These are phyloP conservation scores for Silurus asotus DNA, from an alignment of 2,113 vertebrate genomes.

Conservation along the genomic window DNA sequence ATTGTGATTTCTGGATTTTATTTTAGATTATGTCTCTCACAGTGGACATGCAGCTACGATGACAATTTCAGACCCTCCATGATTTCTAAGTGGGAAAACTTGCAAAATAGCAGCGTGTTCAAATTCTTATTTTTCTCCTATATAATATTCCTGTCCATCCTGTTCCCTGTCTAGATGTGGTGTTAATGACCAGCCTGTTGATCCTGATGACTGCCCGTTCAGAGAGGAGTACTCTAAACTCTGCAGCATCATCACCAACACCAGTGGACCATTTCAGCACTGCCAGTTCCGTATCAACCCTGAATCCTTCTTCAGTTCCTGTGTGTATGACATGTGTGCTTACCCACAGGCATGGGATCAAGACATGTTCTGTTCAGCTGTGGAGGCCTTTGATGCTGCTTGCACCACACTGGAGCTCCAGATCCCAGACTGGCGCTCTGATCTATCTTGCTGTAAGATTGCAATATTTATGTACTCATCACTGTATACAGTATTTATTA, in stretches of 20 bases:
- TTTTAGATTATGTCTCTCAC: no score
- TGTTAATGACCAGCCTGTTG: conserved; percentile 25
- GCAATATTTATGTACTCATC: not conserved
- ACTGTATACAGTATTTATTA: not conserved
- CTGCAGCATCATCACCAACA: conserved; percentile 62
- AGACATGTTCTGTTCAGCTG: conserved; percentile 52
- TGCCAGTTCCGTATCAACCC: conserved; percentile 60
- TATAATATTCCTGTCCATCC: not conserved
- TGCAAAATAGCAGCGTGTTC: no score
- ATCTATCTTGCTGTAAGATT: conserved; percentile 58
- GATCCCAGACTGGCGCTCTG: conserved; percentile 55
- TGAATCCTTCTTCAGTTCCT: conserved; percentile 57
- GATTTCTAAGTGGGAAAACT: no score
- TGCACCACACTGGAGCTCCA: conserved; percentile 56
- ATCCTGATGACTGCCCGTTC: conserved; percentile 32
- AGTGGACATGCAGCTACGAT: no score
- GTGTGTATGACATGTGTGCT: conserved; percentile 63
- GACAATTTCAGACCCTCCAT: no score
- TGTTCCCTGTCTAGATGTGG: conserved; percentile 49
- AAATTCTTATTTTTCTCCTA: not conserved
- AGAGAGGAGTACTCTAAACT: conserved; percentile 56
- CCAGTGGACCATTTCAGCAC: conserved; percentile 59
- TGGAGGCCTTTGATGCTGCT: conserved; percentile 62
- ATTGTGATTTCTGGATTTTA: no score
- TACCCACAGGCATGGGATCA: conserved; percentile 60